phyloP scores from a whole-genome alignment of 2,113 vertebrate genomes.

The Formicarius rufipectus region DNA sequence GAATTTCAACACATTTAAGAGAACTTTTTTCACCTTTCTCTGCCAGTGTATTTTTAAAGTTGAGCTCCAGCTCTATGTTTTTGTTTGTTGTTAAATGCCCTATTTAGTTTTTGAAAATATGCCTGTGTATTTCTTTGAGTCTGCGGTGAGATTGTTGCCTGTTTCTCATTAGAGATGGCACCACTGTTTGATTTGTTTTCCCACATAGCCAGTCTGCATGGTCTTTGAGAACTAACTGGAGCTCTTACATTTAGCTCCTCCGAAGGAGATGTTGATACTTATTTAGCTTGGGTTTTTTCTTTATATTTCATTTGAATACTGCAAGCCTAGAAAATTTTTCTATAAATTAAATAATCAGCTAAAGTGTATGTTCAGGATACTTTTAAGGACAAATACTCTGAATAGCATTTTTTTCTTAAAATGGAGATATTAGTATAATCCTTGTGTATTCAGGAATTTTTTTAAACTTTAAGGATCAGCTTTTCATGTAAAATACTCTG shows the following conservation, averaged over 20 bases:
- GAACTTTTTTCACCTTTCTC: conserved; percentile 10
- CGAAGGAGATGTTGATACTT: neutral
- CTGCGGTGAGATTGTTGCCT: conserved; percentile 44
- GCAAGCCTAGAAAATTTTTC: neutral
- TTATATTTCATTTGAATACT: neutral
- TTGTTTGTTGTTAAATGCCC: conserved; percentile 63
- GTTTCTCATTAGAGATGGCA: conserved; percentile 70
- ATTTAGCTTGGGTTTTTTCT: neutral
- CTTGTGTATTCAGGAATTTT: neutral
- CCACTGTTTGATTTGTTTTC: conserved; percentile 56
- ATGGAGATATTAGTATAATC: neutral
- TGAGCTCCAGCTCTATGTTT: conserved; percentile 24
- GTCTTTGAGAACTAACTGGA: conserved; percentile 14
- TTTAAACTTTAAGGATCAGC: neutral
- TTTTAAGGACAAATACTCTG: neutral
- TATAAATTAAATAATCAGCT: neutral
- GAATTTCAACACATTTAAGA: neutral
- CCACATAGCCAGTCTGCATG: conserved; percentile 2
- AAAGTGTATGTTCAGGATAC: neutral
- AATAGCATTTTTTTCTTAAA: neutral
- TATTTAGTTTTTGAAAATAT: conserved; percentile 44
- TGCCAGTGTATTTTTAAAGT: conserved; percentile 27
- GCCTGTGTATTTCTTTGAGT: neutral
- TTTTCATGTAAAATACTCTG: neutral
- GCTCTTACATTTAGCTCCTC: conserved; percentile 41